Evolutionary conservation across 2,888 invertebrate genomes (phyloP), one percentile per base, ranked within the genome.

Genomic region (Meghimatium bilineatum): DNA sequence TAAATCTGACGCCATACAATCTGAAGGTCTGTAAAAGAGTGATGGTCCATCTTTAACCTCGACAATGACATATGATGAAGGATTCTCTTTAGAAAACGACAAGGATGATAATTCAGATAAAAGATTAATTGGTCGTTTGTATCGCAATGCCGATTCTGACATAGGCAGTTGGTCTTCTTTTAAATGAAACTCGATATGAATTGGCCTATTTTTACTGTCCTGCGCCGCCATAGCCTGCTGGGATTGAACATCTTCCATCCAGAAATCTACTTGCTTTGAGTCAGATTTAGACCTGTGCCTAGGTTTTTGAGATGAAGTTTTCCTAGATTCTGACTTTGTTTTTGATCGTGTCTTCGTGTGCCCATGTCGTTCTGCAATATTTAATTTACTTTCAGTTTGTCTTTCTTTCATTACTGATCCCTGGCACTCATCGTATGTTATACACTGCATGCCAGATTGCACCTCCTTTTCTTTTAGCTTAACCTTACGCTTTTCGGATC

Each of bases 11-110:
- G 71, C 26, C 83, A 83, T 78, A 17, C 44, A 52, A 23, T 75
- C 67, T 0, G 84, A 79, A 8, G 80, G 80, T 75, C 75, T 84
- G 32, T 84, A 84, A 60, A 72, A 80, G 23, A 84, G 44, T 12
- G 77, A 66, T 63, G 84, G 84, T 78, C 84, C 80, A 56, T 84
- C 84, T 44, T 84, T 84, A 10, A 84, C 80, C 80, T 84, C 84
- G 29, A 84, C 36, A 49, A 84, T 80, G 20, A 84, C 75, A 29
- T 78, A 17, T 6, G 83, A 76, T 26, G 72, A 52, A 1, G 83
- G 66, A 34, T 82, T 76, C 23, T 75, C 82, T 67, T n/a, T 72
- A n/a, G 60, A 49, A 44, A 63, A 67, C 20, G 36, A 63, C 34
- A 49, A 32, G 14, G 82, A 29, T n/a, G 75, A 44, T 5, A 56